Evolutionary conservation across 2,797 vertebrate genomes (phyloP).

Genomic region (Otus scops): DNA sequence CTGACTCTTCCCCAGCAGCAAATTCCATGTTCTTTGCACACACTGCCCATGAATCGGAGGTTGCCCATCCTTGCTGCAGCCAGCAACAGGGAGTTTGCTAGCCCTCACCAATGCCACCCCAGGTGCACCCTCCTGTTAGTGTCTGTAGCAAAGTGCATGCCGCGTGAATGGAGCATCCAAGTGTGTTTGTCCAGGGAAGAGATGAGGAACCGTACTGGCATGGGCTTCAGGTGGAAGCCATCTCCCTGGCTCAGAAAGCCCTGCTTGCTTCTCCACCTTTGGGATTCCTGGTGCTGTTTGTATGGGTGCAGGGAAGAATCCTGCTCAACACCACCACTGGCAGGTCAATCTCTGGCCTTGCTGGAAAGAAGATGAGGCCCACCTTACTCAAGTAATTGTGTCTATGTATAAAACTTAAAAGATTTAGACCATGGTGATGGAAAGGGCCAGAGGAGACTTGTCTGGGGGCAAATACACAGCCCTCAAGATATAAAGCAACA

Average conservation of each 20-base stretch:
- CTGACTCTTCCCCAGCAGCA: neutral
- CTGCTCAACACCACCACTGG: neutral
- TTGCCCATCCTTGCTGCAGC: neutral
- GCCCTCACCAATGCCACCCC: neutral
- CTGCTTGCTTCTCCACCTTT: neutral
- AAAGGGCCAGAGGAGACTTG: neutral
- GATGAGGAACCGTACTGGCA: rapidly evolving
- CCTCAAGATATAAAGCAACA: neutral
- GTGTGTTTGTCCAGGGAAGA: neutral
- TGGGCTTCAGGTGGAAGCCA: neutral
- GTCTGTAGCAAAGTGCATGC: rapidly evolving
- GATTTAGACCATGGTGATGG: neutral
- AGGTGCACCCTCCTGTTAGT: neutral
- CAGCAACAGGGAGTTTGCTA: neutral
- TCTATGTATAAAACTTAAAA: neutral
- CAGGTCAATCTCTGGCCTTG: neutral
- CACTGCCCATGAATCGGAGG: rapidly evolving
- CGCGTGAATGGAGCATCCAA: rapidly evolving
- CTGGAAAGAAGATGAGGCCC: neutral
- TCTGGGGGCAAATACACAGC: neutral
- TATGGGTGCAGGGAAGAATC: neutral
- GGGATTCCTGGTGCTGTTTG: neutral
- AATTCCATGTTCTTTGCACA: neutral
- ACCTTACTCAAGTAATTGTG: neutral
- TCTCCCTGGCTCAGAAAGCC: neutral